Conservation (phyloP, 2,797 vertebrate genomes). For the Paguma larvata region DNA sequence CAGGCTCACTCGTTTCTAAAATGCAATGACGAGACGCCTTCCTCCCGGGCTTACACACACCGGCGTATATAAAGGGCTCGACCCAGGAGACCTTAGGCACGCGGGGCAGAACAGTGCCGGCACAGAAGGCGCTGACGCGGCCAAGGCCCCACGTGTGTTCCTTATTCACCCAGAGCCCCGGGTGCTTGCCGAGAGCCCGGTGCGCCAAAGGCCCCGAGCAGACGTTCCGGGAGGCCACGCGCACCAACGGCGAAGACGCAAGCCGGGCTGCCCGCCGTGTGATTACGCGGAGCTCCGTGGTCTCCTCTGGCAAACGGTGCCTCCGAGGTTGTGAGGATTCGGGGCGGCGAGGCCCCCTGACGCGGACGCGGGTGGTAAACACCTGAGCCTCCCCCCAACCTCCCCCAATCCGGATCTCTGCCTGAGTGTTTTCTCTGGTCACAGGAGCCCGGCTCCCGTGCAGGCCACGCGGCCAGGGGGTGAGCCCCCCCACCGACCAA, state of each 20-base stretch:
- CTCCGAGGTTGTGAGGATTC: background rate
- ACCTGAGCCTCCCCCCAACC: background rate
- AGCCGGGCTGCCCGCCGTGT: rapidly evolving
- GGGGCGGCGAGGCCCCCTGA: rapidly evolving
- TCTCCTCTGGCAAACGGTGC: background rate
- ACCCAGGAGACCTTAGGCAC: background rate
- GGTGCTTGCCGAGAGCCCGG: background rate
- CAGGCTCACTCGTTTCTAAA: background rate
- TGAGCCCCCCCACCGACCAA: background rate
- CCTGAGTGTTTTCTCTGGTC: background rate
- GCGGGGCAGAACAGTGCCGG: background rate
- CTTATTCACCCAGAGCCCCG: background rate
- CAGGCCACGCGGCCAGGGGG: background rate
- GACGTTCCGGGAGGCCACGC: background rate
- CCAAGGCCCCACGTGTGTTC: background rate
- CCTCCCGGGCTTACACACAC: background rate
- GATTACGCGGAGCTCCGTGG: background rate
- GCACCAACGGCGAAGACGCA: rapidly evolving
- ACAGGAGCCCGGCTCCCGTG: rapidly evolving
- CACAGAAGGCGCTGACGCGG: background rate
- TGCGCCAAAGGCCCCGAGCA: background rate
- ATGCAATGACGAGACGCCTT: background rate
- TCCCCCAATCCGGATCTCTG: background rate
- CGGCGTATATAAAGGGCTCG: background rate
- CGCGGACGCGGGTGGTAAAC: background rate